phyloP scores from a whole-genome alignment of 2,888 invertebrate species.

The Parasteatoda lunata region DNA sequence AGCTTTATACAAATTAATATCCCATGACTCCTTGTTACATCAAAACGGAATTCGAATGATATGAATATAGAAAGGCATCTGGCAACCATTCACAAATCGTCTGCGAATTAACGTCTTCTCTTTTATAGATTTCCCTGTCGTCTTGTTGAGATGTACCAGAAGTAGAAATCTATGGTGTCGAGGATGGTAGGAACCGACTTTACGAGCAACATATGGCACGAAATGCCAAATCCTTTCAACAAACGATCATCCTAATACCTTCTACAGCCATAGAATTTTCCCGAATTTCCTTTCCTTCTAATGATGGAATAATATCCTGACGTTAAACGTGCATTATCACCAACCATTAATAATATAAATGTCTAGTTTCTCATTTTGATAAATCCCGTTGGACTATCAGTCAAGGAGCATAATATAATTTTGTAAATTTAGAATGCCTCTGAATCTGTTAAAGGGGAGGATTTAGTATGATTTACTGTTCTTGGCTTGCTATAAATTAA shows the following conservation, averaged over 20 bases:
- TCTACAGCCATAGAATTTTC: slow-evolving; percentile 6
- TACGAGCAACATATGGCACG: slow-evolving; percentile 52
- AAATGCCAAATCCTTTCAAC: slow-evolving; percentile 36
- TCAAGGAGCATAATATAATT: slow-evolving; percentile 66
- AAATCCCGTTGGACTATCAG: slow-evolving; percentile 65
- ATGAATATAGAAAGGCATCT: not conserved
- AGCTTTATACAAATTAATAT: not conserved
- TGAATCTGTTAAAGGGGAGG: slow-evolving; percentile 46
- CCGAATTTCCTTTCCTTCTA: slow-evolving; percentile 23
- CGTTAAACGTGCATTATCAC: slow-evolving; percentile 64
- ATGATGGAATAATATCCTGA: slow-evolving; percentile 66
- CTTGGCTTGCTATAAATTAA: slow-evolving; percentile 62
- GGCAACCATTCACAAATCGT: slow-evolving; percentile 22
- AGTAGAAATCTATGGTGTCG: not conserved
- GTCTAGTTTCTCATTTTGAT: slow-evolving; percentile 66
- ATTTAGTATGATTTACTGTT: slow-evolving; percentile 63
- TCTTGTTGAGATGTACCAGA: not conserved
- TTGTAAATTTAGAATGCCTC: slow-evolving; percentile 65
- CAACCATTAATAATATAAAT: slow-evolving; percentile 63
- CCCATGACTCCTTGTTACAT: not conserved
- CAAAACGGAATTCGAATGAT: not conserved
- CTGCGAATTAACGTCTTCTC: slow-evolving; percentile 36
- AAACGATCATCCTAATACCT: slow-evolving; percentile 51
- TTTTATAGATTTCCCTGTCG: not conserved
- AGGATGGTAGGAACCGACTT: slow-evolving; percentile 1